phyloP scores from a whole-genome alignment of 2,113 vertebrate species.

The Mus pahari region DNA sequence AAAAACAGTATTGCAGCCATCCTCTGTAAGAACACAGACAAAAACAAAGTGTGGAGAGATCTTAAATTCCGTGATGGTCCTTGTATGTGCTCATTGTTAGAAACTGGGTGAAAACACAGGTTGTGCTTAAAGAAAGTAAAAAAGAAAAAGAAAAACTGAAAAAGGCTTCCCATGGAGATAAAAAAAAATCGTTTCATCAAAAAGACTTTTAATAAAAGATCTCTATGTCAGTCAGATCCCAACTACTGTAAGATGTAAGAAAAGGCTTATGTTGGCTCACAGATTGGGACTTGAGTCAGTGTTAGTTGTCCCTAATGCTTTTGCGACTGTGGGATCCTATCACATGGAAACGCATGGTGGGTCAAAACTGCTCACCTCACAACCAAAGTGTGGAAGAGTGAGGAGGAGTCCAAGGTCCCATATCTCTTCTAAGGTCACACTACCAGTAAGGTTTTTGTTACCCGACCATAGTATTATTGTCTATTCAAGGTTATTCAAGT shows the following conservation, averaged over 20 bases:
- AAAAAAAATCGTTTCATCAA: neutral
- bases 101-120: neutral
- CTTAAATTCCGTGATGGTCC: neutral
- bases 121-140: neutral
- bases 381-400: no score
- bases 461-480: neutral
- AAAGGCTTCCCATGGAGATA: neutral
- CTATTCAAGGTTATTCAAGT: neutral
- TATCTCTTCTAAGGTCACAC: neutral
- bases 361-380: neutral
- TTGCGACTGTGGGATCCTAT: neutral
- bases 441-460: neutral
- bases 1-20: neutral
- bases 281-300: neutral
- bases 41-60: neutral
- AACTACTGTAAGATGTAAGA: neutral
- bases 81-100: neutral
- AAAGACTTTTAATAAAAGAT: constrained; percentile 15
- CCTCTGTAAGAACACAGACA: neutral
- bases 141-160: neutral
- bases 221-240: neutral
- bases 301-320: neutral
- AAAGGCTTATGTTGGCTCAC: neutral
- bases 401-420: no score
- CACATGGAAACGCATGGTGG: neutral